Evolutionary conservation across 1,140 invertebrate species (phyloP).

Genomic region (Theocolax elegans): DNA sequence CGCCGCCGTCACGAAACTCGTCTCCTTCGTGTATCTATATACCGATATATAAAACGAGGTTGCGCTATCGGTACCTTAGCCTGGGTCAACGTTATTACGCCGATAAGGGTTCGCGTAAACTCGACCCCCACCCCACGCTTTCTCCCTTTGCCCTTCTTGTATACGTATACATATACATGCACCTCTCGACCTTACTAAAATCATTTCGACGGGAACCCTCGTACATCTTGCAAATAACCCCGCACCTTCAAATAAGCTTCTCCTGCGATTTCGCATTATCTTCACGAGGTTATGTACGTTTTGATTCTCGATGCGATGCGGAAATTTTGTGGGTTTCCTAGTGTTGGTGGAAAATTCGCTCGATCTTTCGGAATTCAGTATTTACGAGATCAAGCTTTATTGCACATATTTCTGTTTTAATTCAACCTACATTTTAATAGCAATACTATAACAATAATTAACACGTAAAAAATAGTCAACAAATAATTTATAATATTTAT

Average conservation of each 20-base stretch:
- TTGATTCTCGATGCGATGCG: background rate
- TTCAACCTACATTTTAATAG: too few species aligned
- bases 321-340: background rate
- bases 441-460: too few species aligned
- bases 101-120: conserved; percentile 20
- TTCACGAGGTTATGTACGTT: background rate
- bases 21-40: too few species aligned
- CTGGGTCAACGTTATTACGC: conserved; percentile 50
- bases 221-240: background rate
- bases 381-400: too few species aligned
- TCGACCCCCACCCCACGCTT: background rate
- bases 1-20: background rate
- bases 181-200: background rate
- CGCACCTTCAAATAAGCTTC: background rate
- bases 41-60: background rate
- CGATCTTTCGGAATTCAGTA: too few species aligned
- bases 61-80: conserved; percentile 32
- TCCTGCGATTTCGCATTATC: conserved; percentile 2
- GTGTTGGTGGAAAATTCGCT: too few species aligned
- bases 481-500: too few species aligned
- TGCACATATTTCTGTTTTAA: too few species aligned
- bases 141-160: too few species aligned
- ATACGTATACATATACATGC: too few species aligned
- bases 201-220: background rate
- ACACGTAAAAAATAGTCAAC: too few species aligned